Conservation (phyloP, 2,888 invertebrate genomes). For the Tuta absoluta region DNA sequence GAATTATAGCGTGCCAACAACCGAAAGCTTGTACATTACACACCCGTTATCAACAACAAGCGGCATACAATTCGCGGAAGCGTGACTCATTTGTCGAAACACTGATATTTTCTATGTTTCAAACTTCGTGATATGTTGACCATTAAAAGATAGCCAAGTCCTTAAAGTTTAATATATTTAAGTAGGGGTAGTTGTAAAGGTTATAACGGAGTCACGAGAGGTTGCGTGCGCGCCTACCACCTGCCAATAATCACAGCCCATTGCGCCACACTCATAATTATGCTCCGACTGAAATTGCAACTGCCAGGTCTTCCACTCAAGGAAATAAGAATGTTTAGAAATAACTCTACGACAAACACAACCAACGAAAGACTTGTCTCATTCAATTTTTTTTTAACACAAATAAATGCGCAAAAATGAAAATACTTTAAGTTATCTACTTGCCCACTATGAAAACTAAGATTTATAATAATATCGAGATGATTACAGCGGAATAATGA, state of each 20-base stretch:
- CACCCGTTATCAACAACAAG: slow-evolving; percentile 14
- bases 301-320: slow-evolving; percentile 27
- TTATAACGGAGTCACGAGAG: slow-evolving; percentile 57
- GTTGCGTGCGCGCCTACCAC: slow-evolving; percentile 65
- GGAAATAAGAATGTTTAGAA: too few relatives aligned
- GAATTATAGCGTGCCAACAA: slow-evolving; percentile 34
- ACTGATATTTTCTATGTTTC: slow-evolving; percentile 5
- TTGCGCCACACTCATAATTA: slow-evolving; percentile 58
- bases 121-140: slow-evolving; percentile 20
- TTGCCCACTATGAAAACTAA: too few relatives aligned
- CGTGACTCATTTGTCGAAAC: slow-evolving; percentile 13
- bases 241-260: slow-evolving; percentile 67
- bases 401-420: too few relatives aligned
- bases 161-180: slow-evolving; percentile 54
- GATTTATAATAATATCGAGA: too few relatives aligned
- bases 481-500: too few relatives aligned
- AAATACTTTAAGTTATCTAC: too few relatives aligned
- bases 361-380: too few relatives aligned
- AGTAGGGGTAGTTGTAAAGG: slow-evolving; percentile 51
- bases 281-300: slow-evolving; percentile 53
- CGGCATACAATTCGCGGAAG: slow-evolving; percentile 11
- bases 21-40: slow-evolving; percentile 27
- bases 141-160: slow-evolving; percentile 28
- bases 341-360: too few relatives aligned
- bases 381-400: too few relatives aligned